Evolutionary conservation across 2,888 invertebrate species (phyloP).

Genomic region (Harpalus rubripes): DNA sequence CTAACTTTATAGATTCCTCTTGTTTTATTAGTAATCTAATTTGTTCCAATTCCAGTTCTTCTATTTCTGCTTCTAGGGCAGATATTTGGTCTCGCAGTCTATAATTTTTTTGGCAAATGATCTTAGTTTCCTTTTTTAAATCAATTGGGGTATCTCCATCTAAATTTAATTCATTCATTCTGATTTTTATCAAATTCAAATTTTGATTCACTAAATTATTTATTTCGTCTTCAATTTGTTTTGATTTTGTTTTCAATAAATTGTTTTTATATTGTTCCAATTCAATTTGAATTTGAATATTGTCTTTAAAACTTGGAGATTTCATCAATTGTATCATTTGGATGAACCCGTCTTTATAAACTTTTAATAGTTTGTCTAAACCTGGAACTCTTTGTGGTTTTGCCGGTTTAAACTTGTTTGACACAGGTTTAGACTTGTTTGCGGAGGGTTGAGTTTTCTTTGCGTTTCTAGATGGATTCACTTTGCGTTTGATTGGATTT

Average conservation of each 20-base stretch:
- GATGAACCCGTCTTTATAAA: too few species aligned
- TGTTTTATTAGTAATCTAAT: neutral
- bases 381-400: too few species aligned
- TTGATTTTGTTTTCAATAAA: neutral
- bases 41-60: neutral
- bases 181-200: neutral
- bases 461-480: too few species aligned
- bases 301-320: neutral
- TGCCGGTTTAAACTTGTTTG: too few species aligned
- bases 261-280: neutral
- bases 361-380: too few species aligned
- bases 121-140: neutral
- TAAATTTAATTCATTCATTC: neutral
- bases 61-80: neutral
- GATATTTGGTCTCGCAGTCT: neutral
- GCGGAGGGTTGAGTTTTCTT: too few species aligned
- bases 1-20: neutral
- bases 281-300: neutral
- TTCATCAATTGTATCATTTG: neutral
- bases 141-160: neutral
- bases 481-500: too few species aligned
- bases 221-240: neutral
- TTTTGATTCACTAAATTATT: neutral
- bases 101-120: neutral
- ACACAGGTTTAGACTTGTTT: too few species aligned